Base-by-base conservation (phyloP, 2,797 vertebrate species). In the Tadarida brasiliensis region DNA sequence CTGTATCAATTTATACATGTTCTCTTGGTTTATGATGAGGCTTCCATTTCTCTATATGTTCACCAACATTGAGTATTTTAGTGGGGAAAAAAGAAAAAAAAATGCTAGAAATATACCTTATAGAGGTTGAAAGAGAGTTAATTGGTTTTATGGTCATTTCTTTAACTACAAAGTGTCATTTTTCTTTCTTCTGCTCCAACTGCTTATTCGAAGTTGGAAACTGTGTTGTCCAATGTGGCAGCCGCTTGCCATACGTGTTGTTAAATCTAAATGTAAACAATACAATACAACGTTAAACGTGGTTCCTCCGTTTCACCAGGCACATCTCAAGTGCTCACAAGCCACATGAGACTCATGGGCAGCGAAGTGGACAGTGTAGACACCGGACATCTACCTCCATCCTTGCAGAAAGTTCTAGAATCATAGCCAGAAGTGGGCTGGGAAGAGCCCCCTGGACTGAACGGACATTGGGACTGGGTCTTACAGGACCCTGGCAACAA, bases 211-310 rank as follows among this genome's bases (percentile, higher is more conserved):
- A 19, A 39, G 54, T 59, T 16, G 5, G 54, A 28, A 19, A 14
- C 51, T 4, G 1, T 17, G 11, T 16, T 7, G 2, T 20, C 56
- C 56, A 24, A 0, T 3, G 15, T 4, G n/a, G 19, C 20, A 47
- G 26, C 30, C 15, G 3, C 26, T 14, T 11, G 30, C 11, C 11
- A 4, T 0, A 0, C 0, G 0, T 2, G 30, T 8, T 28, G 0
- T 67, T 28, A 39, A 9, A 9, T 19, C 6, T 2, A 67, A 70
- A 28, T 0, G 5, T 0, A 39, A 14, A 6, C 3, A 6, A 22
- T 4, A 2, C 2, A 17, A 15, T 4, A 10, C 20, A 2, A 4
- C 1, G 47, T 44, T 15, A 24, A 51, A 49, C 9, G 2, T 2
- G 0, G 26, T 4, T 2, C 19, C 14, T 63, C 30, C 5, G 2